These are phyloP conservation scores for Stigmatopora nigra DNA, from an alignment of 2,113 vertebrate genomes.

Conservation along the genomic window DNA sequence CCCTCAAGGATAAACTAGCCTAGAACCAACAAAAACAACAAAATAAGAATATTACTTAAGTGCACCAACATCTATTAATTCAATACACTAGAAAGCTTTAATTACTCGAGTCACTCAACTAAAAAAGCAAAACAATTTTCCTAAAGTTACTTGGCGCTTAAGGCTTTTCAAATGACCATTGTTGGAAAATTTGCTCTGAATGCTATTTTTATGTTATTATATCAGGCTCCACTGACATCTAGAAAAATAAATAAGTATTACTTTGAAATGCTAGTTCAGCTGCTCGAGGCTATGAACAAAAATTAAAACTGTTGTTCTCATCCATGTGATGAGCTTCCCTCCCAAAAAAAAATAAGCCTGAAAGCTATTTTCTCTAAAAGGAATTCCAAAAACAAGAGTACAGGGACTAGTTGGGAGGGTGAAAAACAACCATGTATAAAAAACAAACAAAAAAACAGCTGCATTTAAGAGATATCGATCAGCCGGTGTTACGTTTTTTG, in stretches of 20 bases:
- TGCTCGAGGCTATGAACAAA: neutral
- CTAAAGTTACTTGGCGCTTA: no score
- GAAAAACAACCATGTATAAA: neutral
- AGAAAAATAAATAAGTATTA: no score
- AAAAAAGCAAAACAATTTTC: no score
- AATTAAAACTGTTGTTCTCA: neutral
- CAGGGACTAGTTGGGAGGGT: neutral
- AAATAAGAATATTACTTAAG: neutral
- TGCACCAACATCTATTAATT: neutral
- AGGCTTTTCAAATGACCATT: no score
- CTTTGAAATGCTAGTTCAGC: neutral
- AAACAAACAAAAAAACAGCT: no score
- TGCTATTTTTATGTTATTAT: no score
- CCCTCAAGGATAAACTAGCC: constrained; percentile 80
- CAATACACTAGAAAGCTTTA: no score
- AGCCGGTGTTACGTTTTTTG: no score
- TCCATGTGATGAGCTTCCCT: neutral
- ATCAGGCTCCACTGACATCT: no score
- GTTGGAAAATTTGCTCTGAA: no score
- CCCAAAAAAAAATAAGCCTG: neutral
- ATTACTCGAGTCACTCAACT: no score
- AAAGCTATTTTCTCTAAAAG: neutral
- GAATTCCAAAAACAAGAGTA: neutral
- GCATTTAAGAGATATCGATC: no score
- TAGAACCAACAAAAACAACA: constrained; percentile 30